Conservation (phyloP, 2,113 vertebrate genomes). For the Poeciliopsis prolifica region DNA sequence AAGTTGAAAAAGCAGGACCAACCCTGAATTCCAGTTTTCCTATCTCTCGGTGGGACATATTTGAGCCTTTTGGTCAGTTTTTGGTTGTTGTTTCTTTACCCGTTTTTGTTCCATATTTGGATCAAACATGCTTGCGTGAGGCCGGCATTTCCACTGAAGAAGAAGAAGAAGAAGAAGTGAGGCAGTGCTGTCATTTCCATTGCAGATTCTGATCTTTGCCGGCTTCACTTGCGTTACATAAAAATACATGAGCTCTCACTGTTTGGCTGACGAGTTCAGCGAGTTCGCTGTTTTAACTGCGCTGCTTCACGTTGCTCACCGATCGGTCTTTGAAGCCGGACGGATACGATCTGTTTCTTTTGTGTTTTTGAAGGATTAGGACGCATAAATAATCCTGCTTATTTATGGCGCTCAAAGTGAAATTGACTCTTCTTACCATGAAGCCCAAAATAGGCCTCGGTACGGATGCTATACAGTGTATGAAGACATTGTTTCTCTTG, state of each 20-base stretch:
- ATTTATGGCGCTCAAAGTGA: not conserved
- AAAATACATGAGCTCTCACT: conserved; percentile 41
- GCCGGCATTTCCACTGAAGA: conserved; percentile 38
- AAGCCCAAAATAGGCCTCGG: not conserved
- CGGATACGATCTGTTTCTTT: not conserved
- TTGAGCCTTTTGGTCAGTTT: conserved; percentile 29
- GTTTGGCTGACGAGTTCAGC: conserved; percentile 25
- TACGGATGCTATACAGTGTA: not conserved
- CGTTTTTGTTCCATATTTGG: conserved; percentile 59
- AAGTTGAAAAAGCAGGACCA: conserved; percentile 14
- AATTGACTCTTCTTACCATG: not conserved
- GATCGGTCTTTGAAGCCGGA: conserved; percentile 3
- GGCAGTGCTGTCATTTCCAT: conserved; percentile 56
- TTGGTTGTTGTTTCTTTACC: conserved; percentile 11
- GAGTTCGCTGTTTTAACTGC: conserved; percentile 9
- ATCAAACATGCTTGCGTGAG: conserved; percentile 51
- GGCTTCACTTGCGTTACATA: conserved; percentile 50
- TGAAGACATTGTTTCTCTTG: not conserved
- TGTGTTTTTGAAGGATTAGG: not conserved
- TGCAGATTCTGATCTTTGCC: conserved; percentile 60
- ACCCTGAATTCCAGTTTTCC: not conserved
- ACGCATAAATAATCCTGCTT: not conserved
- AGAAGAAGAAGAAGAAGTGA: conserved; percentile 22
- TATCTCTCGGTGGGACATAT: conserved; percentile 26
- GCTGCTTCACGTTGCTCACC: not conserved